Conservation (phyloP, 2,797 vertebrate genomes). For the Adelosebastes latens region DNA sequence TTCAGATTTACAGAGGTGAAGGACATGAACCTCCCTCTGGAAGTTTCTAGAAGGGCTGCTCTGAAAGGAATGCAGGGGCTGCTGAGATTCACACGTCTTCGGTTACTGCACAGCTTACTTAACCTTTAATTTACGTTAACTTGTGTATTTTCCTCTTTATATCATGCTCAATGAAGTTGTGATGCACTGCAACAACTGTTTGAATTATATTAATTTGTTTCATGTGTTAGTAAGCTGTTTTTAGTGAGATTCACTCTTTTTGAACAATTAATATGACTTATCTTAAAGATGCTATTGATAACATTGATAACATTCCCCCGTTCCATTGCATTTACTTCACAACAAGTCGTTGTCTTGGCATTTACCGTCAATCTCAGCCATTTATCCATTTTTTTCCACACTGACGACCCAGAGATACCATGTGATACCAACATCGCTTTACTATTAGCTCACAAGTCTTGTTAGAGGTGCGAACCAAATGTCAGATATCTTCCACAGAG, state of each 20-base stretch:
- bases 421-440: no score
- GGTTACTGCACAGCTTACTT: slow-evolving; percentile 56
- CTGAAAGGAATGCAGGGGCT: slow-evolving; percentile 54
- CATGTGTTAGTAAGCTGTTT: background rate
- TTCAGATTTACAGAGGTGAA: slow-evolving; percentile 55
- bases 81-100: slow-evolving; percentile 63
- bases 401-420: no score
- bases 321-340: no score
- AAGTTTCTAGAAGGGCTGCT: slow-evolving; percentile 54
- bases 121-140: slow-evolving; percentile 55
- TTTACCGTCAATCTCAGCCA: no score
- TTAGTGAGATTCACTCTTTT: background rate
- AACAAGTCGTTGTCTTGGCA: no score
- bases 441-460: no score
- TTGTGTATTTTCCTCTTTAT: background rate
- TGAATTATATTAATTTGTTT: background rate
- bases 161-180: background rate
- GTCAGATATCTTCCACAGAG: no score
- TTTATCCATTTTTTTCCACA: no score
- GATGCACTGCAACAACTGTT: background rate
- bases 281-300: no score
- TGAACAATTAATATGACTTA: background rate
- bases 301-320: no score
- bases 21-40: slow-evolving; percentile 65
- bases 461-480: no score